Evolutionary conservation across 2,888 invertebrate species (phyloP).

Genomic region (Ochlodes sylvanus): DNA sequence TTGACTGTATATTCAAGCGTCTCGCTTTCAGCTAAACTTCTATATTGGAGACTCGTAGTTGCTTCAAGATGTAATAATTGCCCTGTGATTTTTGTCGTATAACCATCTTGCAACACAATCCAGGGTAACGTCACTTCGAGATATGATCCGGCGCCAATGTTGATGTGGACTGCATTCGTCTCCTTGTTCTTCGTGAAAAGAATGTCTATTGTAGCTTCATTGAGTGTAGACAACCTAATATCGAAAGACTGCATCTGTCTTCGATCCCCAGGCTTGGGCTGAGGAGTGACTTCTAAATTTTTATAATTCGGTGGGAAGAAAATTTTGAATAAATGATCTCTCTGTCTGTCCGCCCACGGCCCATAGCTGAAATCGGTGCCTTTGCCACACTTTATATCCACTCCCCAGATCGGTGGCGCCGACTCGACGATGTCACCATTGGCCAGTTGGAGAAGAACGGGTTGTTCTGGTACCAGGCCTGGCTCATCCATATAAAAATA

Average conservation of each 20-base stretch:
- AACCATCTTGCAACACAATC: conserved; percentile 95
- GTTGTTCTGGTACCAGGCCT: conserved; percentile 96
- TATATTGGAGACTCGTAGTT: conserved; percentile 97
- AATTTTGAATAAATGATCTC: conserved; percentile 97
- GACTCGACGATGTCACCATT: conserved; percentile 97
- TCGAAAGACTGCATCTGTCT: conserved; percentile 96
- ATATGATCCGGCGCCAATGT: conserved; percentile 97
- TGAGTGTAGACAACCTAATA: conserved; percentile 94
- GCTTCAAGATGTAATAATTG: conserved; percentile 97
- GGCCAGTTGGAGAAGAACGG: conserved; percentile 94
- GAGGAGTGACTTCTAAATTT: conserved; percentile 91
- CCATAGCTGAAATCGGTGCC: conserved; percentile 99
- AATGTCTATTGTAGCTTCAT: conserved; percentile 97
- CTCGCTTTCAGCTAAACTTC: conserved; percentile 97
- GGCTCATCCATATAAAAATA: conserved; percentile 99
- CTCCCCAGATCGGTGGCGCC: conserved; percentile 97
- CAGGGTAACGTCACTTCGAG: conserved; percentile 98
- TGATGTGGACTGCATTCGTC: conserved; percentile 98
- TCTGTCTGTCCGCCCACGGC: conserved; percentile 99
- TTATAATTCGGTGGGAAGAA: conserved; percentile 97
- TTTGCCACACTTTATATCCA: conserved; percentile 97
- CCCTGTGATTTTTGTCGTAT: conserved; percentile 95
- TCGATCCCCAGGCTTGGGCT: conserved; percentile 94
- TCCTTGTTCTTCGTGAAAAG: conserved; percentile 97
- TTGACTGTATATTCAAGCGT: conserved; percentile 96